Percentiles rank a stretch among this genome's conserved stretches.
Conservation (phyloP, 2,797 vertebrate genomes). For the Lates japonicus region DNA sequence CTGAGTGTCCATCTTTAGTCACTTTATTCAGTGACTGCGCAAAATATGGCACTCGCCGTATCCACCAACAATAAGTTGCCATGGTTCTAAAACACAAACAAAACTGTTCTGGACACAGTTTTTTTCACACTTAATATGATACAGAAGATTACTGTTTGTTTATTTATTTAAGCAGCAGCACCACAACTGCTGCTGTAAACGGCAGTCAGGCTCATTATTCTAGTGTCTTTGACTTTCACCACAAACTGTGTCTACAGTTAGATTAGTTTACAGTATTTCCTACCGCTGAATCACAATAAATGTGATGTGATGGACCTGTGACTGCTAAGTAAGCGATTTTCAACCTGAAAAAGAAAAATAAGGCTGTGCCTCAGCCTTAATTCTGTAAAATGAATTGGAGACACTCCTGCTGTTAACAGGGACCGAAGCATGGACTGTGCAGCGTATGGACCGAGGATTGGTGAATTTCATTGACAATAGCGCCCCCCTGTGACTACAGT, state of each 20-base stretch:
- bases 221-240: background rate
- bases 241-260: background rate
- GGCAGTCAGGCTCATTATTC: background rate
- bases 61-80: slow-evolving; percentile 71
- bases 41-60: slow-evolving; percentile 9
- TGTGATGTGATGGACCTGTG: background rate
- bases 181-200: background rate
- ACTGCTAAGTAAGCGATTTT: background rate
- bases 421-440: background rate
- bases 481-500: slow-evolving; percentile 32
- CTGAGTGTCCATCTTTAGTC: slow-evolving; percentile 76
- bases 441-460: background rate
- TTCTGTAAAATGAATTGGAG: background rate
- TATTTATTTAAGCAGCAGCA: background rate
- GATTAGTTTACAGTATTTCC: background rate
- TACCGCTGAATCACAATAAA: background rate
- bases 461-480: slow-evolving; percentile 19
- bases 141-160: background rate
- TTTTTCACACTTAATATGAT: background rate
- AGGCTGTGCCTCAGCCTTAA: too few species aligned
- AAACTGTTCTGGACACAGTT: background rate
- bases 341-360: background rate
- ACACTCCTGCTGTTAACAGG: background rate
- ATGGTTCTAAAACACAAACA: slow-evolving; percentile 55
- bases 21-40: background rate